Evolutionary conservation across 2,797 vertebrate genomes (phyloP).

Genomic region (Hippopotamyrus pictus): DNA sequence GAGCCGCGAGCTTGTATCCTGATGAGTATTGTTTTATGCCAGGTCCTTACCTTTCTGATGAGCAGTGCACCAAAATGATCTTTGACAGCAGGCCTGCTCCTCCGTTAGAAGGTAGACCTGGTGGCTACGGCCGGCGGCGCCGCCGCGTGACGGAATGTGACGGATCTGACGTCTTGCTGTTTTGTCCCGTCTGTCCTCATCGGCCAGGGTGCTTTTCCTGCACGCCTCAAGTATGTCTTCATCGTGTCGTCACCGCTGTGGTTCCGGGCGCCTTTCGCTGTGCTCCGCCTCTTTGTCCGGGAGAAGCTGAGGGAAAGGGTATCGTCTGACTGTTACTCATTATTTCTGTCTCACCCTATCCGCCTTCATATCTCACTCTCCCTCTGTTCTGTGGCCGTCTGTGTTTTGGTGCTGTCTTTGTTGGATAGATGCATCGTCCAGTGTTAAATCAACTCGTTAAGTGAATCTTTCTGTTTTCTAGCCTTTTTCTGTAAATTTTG

Average conservation of each 20-base stretch:
- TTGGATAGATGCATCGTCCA: neutral
- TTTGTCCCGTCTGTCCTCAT: slow-evolving; percentile 10
- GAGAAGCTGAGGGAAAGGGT: slow-evolving; percentile 78
- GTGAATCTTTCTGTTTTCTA: neutral
- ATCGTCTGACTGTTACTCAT: slow-evolving; percentile 2
- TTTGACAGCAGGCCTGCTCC: neutral
- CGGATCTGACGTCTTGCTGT: neutral
- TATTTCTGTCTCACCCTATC: neutral
- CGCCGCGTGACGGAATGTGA: neutral
- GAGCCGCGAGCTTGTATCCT: neutral
- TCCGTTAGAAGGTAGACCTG: neutral
- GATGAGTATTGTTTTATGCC: neutral
- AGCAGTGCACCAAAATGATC: neutral
- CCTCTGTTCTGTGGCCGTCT: neutral
- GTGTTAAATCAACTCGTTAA: neutral
- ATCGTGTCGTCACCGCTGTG: slow-evolving; percentile 78
- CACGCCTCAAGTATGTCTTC: slow-evolving; percentile 77
- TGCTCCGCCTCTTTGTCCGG: slow-evolving; percentile 73
- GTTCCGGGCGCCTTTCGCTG: slow-evolving; percentile 75
- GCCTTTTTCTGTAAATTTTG: neutral
- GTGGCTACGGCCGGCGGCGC: neutral
- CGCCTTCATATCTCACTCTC: neutral
- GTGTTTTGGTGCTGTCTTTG: neutral
- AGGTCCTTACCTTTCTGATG: neutral
- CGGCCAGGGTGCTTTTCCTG: slow-evolving; percentile 72